Evolutionary conservation across 2,797 vertebrate species (phyloP).

Genomic region (Ateles fusciceps): DNA sequence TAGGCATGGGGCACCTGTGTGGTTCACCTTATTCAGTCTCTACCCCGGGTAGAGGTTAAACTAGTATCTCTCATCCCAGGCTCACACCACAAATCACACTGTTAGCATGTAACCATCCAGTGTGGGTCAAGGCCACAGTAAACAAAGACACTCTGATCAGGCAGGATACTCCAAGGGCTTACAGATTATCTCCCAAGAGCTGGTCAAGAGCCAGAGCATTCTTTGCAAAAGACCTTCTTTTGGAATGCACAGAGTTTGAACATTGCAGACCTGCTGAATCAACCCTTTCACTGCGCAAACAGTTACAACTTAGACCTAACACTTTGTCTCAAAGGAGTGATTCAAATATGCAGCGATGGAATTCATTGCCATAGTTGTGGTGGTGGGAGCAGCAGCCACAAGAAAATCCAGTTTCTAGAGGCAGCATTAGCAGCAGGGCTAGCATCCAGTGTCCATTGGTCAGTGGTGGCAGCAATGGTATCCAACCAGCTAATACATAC

Average conservation of each 20-base stretch:
- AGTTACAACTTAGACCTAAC: neutral
- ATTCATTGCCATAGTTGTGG: neutral
- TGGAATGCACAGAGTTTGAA: neutral
- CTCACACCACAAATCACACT: neutral
- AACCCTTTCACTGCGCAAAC: neutral
- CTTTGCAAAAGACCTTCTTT: neutral
- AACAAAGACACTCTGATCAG: constrained; percentile 38
- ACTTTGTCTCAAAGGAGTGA: neutral
- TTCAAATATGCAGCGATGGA: neutral
- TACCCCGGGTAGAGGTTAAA: constrained; percentile 7
- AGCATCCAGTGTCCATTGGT: neutral
- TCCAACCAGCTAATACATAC: neutral
- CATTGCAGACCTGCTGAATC: neutral
- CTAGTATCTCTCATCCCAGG: neutral
- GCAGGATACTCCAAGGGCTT: neutral
- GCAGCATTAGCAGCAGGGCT: neutral
- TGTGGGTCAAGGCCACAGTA: neutral
- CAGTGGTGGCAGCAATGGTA: neutral
- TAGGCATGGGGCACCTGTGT: neutral
- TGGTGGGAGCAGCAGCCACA: neutral
- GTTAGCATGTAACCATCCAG: neutral
- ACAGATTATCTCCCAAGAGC: constrained; percentile 7
- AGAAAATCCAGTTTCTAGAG: constrained; percentile 31
- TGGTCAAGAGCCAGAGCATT: neutral
- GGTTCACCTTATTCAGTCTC: constrained; percentile 45